A percentile compares a stretch with the other conserved stretches of the same genome.
These are phyloP conservation scores for Drosophila gunungcola DNA, from an alignment of 1,140 invertebrate species.

Conservation along the genomic window DNA sequence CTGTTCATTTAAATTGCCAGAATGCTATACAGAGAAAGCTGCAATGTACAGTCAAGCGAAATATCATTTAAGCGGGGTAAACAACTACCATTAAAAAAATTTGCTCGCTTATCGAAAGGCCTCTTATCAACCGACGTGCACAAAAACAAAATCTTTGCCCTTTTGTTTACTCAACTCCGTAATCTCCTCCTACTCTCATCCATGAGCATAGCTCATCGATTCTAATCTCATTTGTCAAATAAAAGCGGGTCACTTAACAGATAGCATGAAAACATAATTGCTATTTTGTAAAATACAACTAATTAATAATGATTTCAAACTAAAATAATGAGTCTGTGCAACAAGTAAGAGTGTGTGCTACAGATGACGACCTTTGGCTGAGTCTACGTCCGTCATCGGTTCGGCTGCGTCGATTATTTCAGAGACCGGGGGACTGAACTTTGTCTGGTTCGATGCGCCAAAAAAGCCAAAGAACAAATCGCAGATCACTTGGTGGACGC, in stretches of 20 bases:
- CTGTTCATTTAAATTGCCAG: slow-evolving; percentile 1
- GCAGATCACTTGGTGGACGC: slow-evolving; percentile 73
- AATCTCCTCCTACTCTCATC: not conserved
- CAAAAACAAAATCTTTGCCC: slow-evolving; percentile 16
- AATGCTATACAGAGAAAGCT: slow-evolving; percentile 3
- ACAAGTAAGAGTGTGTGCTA: slow-evolving; percentile 6
- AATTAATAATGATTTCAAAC: slow-evolving; percentile 46
- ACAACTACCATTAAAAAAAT: slow-evolving; percentile 30
- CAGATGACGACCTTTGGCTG: slow-evolving; percentile 22
- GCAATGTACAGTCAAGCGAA: slow-evolving; percentile 16
- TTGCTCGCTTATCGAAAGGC: slow-evolving; percentile 26
- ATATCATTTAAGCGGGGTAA: slow-evolving; percentile 27
- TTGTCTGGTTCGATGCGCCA: slow-evolving; percentile 61
- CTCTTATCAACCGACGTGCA: slow-evolving; percentile 25
- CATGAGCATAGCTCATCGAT: no score
- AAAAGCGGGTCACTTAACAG: slow-evolving; percentile 5
- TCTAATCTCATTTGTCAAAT: slow-evolving; percentile 24
- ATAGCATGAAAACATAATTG: slow-evolving; percentile 10
- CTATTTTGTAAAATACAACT: slow-evolving; percentile 4
- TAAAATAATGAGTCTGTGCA: slow-evolving; percentile 37
- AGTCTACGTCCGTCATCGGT: slow-evolving; percentile 21
- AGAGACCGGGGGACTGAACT: slow-evolving; percentile 33
- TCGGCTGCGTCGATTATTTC: slow-evolving; percentile 10
- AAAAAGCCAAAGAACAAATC: slow-evolving; percentile 39
- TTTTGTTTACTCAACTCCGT: slow-evolving; percentile 23